phyloP scores from a whole-genome alignment of 1,140 invertebrate genomes.

The Danaus plexippus region DNA sequence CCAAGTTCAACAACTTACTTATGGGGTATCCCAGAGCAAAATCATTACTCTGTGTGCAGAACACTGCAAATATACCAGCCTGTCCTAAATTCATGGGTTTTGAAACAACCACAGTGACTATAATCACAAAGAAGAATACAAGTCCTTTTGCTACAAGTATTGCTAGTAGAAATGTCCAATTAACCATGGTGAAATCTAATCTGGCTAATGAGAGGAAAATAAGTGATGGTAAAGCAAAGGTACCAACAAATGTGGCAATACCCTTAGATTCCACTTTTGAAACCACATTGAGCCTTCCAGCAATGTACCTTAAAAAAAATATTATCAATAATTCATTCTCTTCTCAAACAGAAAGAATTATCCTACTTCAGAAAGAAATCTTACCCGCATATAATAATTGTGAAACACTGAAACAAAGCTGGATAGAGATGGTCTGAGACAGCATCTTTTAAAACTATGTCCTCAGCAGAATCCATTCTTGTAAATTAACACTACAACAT shows the following conservation, averaged over 20 bases:
- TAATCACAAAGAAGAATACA: slow-evolving; percentile 87
- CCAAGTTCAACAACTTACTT: slow-evolving; percentile 75
- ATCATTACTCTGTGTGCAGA: slow-evolving; percentile 97
- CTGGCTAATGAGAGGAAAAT: slow-evolving; percentile 93
- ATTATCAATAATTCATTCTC: background rate
- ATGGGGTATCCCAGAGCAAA: slow-evolving; percentile 98
- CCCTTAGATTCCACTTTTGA: slow-evolving; percentile 90
- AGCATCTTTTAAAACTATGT: slow-evolving; percentile 23
- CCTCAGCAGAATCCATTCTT: slow-evolving; percentile 16
- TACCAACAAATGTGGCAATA: slow-evolving; percentile 93
- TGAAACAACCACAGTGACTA: slow-evolving; percentile 84
- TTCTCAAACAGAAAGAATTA: background rate
- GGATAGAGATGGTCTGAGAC: slow-evolving; percentile 88
- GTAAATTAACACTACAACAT: no score
- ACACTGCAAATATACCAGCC: slow-evolving; percentile 94
- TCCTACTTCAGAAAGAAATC: slow-evolving; percentile 19
- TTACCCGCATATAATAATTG: slow-evolving; percentile 91
- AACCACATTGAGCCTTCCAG: slow-evolving; percentile 88
- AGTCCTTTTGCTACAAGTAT: slow-evolving; percentile 89
- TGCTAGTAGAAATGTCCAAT: slow-evolving; percentile 91
- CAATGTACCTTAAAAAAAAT: slow-evolving; percentile 82
- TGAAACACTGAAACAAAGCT: slow-evolving; percentile 92
- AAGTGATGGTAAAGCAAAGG: slow-evolving; percentile 91
- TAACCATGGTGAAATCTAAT: slow-evolving; percentile 86
- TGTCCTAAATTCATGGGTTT: slow-evolving; percentile 85